Conservation (phyloP, 2,888 invertebrate genomes). For the Pheosia gnoma region DNA sequence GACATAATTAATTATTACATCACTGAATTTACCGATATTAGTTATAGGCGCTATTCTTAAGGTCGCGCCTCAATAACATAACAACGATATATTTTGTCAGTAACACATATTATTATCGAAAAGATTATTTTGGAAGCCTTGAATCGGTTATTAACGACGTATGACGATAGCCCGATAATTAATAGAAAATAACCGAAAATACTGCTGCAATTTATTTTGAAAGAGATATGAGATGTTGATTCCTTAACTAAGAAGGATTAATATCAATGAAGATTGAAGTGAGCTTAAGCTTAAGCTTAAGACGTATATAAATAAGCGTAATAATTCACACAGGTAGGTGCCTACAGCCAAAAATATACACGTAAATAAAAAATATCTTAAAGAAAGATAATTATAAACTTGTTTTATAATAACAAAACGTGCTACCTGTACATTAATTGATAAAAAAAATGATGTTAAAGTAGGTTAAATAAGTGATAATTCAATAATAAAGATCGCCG, state of each 20-base stretch:
- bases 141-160: constrained; percentile 41
- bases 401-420: neutral
- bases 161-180: constrained; percentile 31
- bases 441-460: neutral
- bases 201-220: neutral
- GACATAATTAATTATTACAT: constrained; percentile 8
- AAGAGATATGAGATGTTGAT: neutral
- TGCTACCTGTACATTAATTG: neutral
- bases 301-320: no score
- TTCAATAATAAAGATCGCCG: neutral
- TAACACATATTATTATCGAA: constrained; percentile 45
- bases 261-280: no score
- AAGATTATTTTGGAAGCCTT: constrained; percentile 42
- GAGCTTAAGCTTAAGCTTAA: no score
- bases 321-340: no score
- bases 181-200: constrained; percentile 28
- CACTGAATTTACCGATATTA: constrained; percentile 25
- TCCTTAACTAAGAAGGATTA: no score
- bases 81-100: constrained; percentile 37
- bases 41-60: neutral
- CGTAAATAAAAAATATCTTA: no score
- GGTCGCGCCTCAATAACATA: constrained; percentile 32
- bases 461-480: constrained; percentile 1
- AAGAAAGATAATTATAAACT: no score
- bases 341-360: no score